A percentile compares a stretch with the other conserved stretches of the same genome.
Evolutionary conservation across 1,140 invertebrate genomes (phyloP).

Genomic region (Scaptomyza graminum): DNA sequence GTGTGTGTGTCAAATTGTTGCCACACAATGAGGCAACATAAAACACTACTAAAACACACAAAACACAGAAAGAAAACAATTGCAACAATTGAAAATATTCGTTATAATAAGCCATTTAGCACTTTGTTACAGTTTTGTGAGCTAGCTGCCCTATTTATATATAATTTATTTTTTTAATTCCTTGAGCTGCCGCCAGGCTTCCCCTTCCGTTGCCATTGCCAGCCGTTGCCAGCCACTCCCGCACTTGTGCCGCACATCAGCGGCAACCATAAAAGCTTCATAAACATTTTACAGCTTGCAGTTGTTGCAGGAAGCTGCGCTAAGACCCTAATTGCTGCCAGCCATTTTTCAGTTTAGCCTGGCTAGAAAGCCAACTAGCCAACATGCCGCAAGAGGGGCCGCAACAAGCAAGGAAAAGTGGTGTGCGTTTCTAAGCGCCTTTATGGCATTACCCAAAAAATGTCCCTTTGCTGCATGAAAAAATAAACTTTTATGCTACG

Average conservation of each 20-base stretch:
- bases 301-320: conserved; percentile 65
- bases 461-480: not conserved
- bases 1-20: conserved; percentile 44
- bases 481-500: conserved; percentile 30
- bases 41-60: conserved; percentile 16
- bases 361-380: conserved; percentile 43
- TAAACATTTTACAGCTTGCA: conserved; percentile 82
- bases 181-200: conserved; percentile 24
- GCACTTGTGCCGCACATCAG: conserved; percentile 37
- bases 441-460: conserved; percentile 42
- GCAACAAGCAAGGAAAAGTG: not conserved
- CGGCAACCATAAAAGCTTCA: conserved; percentile 73
- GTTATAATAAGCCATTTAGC: conserved; percentile 77
- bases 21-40: conserved; percentile 18
- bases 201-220: not conserved
- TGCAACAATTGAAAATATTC: conserved; percentile 58
- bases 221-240: not conserved
- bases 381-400: not conserved
- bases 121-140: conserved; percentile 50
- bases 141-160: conserved; percentile 42
- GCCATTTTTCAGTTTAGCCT: conserved; percentile 45
- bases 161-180: conserved; percentile 80
- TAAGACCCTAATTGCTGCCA: conserved; percentile 51
- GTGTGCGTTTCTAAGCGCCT: conserved; percentile 2
- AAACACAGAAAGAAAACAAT: conserved; percentile 31